Base-by-base conservation (phyloP, 2,797 vertebrate genomes). In the Falco columbarius region DNA sequence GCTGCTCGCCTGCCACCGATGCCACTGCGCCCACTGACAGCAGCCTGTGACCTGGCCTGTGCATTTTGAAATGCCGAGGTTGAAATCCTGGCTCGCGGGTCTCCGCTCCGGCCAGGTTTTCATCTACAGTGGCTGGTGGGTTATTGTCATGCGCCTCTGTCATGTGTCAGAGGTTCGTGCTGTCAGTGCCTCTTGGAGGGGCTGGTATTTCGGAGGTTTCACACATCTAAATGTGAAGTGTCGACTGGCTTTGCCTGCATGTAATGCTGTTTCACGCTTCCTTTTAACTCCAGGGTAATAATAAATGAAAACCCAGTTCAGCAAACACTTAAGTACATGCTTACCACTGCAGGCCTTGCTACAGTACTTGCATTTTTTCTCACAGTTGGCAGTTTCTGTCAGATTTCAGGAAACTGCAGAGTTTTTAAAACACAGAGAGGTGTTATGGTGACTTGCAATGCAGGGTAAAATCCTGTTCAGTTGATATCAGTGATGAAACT, bases 171-270 rank as follows among this genome's bases (percentile, higher is more conserved):
- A 29, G 47, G 22, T 19, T 55, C 0, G 4, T 79, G 81, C 54
- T 62, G 30, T 26, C 38, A 4, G 52, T 34, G 70, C 40, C 62
- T 86, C 73, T 30, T 54, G 73, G 58, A 83, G 38, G 58, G 17
- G 22, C 30, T 44, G 68, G 26, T 18, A 4, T 63, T 90, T 44
- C 3, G 5, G 61, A 81, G 52, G 76, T 49, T 81, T 92, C 77
- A 66, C 70, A 21, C 58, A 4, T 20, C 0, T 34, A 10, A 54
- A 72, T 93, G 42, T 5, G 55, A 32, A 62, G 55, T 32, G 58
- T 30, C 0, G 5, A 32, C 15, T 0, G 0, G 59, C 23, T 51
- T 65, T 0, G 2, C 42, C 46, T 54, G n/a, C 2, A 1, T 49
- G 68, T 36, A 27, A 67, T 34, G 40, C 58, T 83, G 30, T 87